phyloP scores from a whole-genome alignment of 2,888 invertebrate species.

The Thumatha senex region DNA sequence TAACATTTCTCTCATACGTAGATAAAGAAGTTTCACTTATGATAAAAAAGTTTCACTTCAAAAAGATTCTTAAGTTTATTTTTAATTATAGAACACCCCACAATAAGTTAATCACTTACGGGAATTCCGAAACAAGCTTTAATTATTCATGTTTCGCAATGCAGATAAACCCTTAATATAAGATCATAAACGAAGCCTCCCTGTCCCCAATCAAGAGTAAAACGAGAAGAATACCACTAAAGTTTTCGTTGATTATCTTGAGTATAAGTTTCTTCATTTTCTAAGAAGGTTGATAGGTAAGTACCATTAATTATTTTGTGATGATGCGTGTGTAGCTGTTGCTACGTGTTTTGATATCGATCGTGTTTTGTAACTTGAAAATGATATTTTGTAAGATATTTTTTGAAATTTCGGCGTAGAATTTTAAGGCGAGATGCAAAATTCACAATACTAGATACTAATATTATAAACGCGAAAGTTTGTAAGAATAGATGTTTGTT shows the following conservation, averaged over 20 bases:
- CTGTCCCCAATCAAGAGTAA: conserved; percentile 7
- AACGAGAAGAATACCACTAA: conserved; percentile 9
- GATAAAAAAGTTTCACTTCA: too few relatives aligned
- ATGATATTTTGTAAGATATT: neutral
- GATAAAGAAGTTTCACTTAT: too few relatives aligned
- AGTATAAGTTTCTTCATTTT: conserved; percentile 27
- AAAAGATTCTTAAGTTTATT: too few relatives aligned
- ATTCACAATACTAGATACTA: too few relatives aligned
- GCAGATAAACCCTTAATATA: conserved; percentile 4
- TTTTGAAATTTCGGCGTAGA: too few relatives aligned
- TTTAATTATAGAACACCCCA: too few relatives aligned
- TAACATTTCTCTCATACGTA: too few relatives aligned
- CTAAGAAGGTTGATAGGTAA: conserved; percentile 21
- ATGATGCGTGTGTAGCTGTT: neutral
- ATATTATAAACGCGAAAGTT: too few relatives aligned
- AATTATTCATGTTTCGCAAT: conserved; percentile 2
- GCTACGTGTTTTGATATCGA: neutral
- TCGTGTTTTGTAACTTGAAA: neutral
- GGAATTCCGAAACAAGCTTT: neutral
- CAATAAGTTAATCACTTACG: too few relatives aligned
- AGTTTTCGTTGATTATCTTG: conserved; percentile 30
- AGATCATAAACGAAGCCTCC: conserved; percentile 8
- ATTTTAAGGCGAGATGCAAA: too few relatives aligned
- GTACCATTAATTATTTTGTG: conserved; percentile 5
- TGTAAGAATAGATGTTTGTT: too few relatives aligned